Evolutionary conservation across 2,113 vertebrate genomes (phyloP).

Genomic region (Grammomys dolichurus): DNA sequence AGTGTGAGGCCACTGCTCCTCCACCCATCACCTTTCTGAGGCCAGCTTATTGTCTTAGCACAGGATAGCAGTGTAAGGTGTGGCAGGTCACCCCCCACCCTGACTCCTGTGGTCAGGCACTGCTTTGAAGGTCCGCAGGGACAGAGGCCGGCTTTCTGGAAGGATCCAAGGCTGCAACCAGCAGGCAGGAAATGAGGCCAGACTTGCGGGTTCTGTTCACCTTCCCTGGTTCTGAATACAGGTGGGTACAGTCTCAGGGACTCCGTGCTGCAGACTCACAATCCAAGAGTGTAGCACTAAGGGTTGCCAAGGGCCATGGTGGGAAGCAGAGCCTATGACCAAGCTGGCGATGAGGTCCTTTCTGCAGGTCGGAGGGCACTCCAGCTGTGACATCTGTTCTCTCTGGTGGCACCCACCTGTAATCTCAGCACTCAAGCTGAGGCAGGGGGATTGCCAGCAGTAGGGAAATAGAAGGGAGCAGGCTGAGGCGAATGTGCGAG

Average conservation of each 20-base stretch:
- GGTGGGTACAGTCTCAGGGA: too few species aligned
- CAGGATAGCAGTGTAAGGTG: neutral
- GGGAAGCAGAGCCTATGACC: too few species aligned
- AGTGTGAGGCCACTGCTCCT: neutral
- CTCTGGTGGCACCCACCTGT: neutral
- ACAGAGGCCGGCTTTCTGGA: neutral
- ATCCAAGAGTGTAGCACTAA: neutral
- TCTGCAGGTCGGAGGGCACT: too few species aligned
- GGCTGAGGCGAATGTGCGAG: too few species aligned
- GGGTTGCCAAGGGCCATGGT: neutral
- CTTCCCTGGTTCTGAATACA: neutral
- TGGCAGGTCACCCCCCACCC: neutral
- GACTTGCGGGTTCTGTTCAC: neutral
- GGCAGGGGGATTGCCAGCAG: neutral
- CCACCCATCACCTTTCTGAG: neutral
- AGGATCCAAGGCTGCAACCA: neutral
- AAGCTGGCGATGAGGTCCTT: too few species aligned
- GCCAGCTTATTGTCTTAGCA: neutral
- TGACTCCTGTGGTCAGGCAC: neutral
- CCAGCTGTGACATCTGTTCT: neutral
- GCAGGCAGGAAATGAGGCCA: neutral
- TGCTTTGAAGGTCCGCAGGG: neutral
- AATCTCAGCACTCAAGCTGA: neutral
- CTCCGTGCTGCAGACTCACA: neutral
- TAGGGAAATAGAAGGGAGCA: neutral